These are phyloP conservation scores for Chromoteleia sp. DNA, from an alignment of 2,888 invertebrate genomes.

Conservation along the genomic window DNA sequence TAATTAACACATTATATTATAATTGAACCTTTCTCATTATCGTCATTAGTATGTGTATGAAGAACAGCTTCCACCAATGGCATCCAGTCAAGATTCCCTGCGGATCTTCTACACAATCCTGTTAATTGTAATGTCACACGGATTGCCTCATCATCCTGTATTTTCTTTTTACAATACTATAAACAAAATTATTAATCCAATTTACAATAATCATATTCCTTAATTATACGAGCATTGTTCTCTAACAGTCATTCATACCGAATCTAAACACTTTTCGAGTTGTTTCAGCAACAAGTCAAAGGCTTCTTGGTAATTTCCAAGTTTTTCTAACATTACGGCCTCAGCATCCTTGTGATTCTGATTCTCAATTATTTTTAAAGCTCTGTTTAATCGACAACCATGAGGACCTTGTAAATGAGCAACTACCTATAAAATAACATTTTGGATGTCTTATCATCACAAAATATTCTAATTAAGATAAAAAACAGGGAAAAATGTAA, in stretches of 20 bases:
- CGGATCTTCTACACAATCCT: constrained; percentile 81
- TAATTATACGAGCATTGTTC: too few species aligned
- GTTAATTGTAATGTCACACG: constrained; percentile 78
- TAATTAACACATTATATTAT: background rate
- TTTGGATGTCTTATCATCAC: background rate
- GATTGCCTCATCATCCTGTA: constrained; percentile 77
- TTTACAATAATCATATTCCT: constrained; percentile 1
- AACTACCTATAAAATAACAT: constrained; percentile 74
- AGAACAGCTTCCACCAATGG: constrained; percentile 82
- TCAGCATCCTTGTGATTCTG: constrained; percentile 88
- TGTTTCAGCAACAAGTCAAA: constrained; percentile 87
- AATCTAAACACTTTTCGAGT: constrained; percentile 80
- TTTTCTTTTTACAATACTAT: constrained; percentile 63
- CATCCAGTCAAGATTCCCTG: constrained; percentile 83
- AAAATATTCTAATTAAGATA: background rate
- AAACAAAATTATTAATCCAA: constrained; percentile 20
- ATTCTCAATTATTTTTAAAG: constrained; percentile 88
- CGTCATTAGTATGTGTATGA: constrained; percentile 76
- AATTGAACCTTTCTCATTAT: constrained; percentile 77
- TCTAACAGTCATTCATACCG: too few species aligned
- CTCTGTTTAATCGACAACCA: constrained; percentile 88
- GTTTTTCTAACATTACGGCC: constrained; percentile 90
- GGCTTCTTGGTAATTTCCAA: constrained; percentile 90
- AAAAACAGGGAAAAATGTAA: background rate
- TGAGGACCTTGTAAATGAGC: constrained; percentile 79